Evolutionary conservation across 2,797 vertebrate species (phyloP).

Genomic region (Caiman crocodilus): DNA sequence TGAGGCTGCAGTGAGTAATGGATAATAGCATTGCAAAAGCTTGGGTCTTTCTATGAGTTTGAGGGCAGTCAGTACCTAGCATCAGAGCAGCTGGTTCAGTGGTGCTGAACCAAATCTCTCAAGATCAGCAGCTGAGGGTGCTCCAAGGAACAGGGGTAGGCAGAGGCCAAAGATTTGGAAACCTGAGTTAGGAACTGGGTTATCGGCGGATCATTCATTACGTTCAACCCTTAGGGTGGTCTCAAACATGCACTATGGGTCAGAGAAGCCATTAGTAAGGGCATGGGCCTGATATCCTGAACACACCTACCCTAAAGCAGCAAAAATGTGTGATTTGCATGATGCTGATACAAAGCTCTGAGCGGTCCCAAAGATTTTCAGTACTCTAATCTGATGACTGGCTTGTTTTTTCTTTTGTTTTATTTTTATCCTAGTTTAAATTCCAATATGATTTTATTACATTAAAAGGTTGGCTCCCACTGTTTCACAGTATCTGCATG

Average conservation of each 20-base stretch:
- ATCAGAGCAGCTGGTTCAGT: neutral
- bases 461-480: too few relatives aligned
- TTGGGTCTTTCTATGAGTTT: neutral
- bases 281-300: too few relatives aligned
- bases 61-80: neutral
- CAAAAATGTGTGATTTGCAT: neutral
- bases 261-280: too few relatives aligned
- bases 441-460: neutral
- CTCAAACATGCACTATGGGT: neutral
- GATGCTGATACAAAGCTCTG: neutral
- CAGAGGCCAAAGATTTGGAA: neutral
- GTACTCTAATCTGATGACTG: neutral
- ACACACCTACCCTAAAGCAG: too few relatives aligned
- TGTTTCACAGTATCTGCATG: neutral
- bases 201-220: too few relatives aligned
- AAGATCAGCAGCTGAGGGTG: neutral
- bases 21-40: neutral
- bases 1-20: rapidly evolving
- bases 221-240: neutral
- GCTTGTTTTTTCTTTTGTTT: neutral
- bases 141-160: neutral
- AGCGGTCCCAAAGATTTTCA: neutral
- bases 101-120: neutral
- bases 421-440: neutral
- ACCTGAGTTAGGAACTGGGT: too few relatives aligned